Conservation (phyloP, 1,140 invertebrate genomes). For the honey bee (Apis mellifera) region DNA sequence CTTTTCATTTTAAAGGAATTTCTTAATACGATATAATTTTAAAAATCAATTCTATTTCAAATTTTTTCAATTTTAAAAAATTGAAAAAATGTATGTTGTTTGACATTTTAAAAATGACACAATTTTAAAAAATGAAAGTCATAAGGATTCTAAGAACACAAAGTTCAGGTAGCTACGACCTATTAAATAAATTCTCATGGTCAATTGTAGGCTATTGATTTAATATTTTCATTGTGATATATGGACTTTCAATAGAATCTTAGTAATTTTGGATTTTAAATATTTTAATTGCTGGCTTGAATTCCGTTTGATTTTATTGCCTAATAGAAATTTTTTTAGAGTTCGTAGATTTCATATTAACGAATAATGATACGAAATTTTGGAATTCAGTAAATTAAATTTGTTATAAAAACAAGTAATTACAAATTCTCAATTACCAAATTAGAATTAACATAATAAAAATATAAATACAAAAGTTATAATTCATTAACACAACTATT, state of each 20-base stretch:
- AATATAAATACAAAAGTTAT: no score
- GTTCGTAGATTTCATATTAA: background rate
- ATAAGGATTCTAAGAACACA: background rate
- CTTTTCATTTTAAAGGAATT: no score
- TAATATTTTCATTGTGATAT: background rate
- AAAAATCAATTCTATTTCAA: no score
- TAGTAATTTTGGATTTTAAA: background rate
- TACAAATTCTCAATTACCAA: no score
- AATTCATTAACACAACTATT: no score
- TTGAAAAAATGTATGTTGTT: no score
- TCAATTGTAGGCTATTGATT: slow-evolving; percentile 3
- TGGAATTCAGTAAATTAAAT: background rate
- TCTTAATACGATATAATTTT: no score
- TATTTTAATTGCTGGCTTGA: background rate
- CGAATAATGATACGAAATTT: background rate
- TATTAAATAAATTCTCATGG: slow-evolving; percentile 20
- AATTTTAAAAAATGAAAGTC: background rate
- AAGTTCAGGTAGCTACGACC: slow-evolving; percentile 25
- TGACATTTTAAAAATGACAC: background rate
- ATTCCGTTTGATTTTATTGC: background rate
- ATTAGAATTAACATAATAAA: no score
- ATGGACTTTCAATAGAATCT: background rate
- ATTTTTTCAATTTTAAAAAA: no score
- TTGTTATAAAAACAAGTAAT: no score
- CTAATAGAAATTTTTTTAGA: background rate